phyloP scores from a whole-genome alignment of 2,797 vertebrate genomes.

The Antrozous pallidus region DNA sequence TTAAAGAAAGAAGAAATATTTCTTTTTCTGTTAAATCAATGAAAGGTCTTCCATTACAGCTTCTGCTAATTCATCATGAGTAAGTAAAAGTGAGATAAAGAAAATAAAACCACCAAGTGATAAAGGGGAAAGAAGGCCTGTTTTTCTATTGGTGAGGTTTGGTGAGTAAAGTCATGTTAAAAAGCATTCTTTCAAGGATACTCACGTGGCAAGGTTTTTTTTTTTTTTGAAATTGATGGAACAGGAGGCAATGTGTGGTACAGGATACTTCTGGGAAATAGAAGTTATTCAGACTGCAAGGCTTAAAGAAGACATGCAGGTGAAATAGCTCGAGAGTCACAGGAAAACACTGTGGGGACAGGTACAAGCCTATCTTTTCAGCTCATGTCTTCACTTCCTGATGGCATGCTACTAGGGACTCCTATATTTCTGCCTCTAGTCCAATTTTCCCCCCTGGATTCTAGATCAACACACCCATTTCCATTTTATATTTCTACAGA shows the following conservation, averaged over 20 bases:
- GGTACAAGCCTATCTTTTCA: neutral
- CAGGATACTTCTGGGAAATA: neutral
- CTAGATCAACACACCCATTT: neutral
- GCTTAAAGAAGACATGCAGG: neutral
- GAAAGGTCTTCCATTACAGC: neutral
- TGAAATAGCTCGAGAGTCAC: neutral
- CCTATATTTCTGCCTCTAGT: neutral
- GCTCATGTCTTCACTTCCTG: neutral
- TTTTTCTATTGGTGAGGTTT: neutral
- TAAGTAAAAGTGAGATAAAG: neutral
- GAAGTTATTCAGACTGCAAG: neutral
- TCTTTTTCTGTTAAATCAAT: neutral
- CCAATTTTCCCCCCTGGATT: neutral
- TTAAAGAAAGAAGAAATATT: neutral
- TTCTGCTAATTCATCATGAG: neutral
- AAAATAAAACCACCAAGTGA: neutral
- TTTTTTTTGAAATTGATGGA: neutral
- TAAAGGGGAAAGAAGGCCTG: neutral
- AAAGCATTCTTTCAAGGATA: neutral
- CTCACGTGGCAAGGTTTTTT: neutral
- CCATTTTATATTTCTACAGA: neutral
- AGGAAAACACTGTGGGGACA: neutral
- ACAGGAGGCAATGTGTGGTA: neutral
- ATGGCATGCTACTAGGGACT: neutral
- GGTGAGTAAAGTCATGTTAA: neutral